Base-by-base conservation (phyloP, 2,797 vertebrate species). In the Falco cherrug region DNA sequence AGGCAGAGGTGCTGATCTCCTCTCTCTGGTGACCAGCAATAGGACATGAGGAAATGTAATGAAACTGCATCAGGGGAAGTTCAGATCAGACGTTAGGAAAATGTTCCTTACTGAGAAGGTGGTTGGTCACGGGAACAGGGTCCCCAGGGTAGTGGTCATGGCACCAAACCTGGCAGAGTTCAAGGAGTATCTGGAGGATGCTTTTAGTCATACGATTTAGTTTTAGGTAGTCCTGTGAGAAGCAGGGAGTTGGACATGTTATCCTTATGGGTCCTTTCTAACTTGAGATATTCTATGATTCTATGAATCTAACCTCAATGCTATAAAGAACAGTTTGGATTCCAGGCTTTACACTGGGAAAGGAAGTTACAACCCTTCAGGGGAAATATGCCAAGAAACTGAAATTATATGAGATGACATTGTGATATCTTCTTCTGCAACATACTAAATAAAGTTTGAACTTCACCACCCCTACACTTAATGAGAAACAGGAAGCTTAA, bases 351-450 rank as follows among this genome's bases (percentile, higher is more conserved):
- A 48, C 7, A 9, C 20, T 25, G 14, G 29, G 31, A 68, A 65
- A 59, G 80, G 6, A 50, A 35, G 16, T 45, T 50, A 59, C 21
- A 95, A 10, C 3, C 8, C 29, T 31, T 80, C 63, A 77, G 53
- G 56, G 39, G 13, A 90, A 63, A 75, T 69, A 50, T 24, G 28
- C 35, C 85, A 65, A 87, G 31, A 84, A 89, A 45, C 39, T 33
- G 33, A 82, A 88, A 73, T 71, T 48, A 74, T 28, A 28, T 73
- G 29, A 73, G 16, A 47, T 41, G 35, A 35, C 21, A 54, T 48
- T 78, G 25, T 79, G 43, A 21, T 69, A 70, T 53, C 54, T 88
- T 91, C 31, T 75, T 93, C 65, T 93, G 35, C 69, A 94, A 69
- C 17, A 17, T 21, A 78, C 37, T 93, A 74, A 85, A 65, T 81